A percentile compares a stretch with the other conserved stretches of the same genome.
phyloP scores from a whole-genome alignment of 2,888 invertebrate species.

The Itoplectis maculator region DNA sequence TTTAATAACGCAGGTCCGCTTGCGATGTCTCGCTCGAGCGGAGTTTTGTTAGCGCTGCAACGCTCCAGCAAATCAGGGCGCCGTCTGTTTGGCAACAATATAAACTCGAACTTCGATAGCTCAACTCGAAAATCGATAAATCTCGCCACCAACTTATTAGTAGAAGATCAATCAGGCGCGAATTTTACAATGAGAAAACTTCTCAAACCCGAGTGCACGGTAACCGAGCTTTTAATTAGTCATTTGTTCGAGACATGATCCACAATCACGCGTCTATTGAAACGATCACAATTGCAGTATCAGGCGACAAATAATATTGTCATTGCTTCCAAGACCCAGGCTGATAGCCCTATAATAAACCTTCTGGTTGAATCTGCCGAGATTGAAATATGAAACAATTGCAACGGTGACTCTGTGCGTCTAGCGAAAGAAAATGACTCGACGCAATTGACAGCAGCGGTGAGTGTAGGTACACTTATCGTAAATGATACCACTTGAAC shows the following conservation, averaged over 20 bases:
- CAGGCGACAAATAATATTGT: not conserved
- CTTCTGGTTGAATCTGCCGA: conserved; percentile 30
- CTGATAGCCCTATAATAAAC: conserved; percentile 9
- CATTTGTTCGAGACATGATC: conserved; percentile 5
- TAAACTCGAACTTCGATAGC: too few relatives aligned
- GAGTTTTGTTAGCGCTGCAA: too few relatives aligned
- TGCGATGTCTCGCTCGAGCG: too few relatives aligned
- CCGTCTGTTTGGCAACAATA: too few relatives aligned
- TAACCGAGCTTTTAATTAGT: conserved; percentile 42
- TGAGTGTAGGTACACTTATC: conserved; percentile 42
- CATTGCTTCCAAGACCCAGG: conserved; percentile 36
- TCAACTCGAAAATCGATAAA: too few relatives aligned
- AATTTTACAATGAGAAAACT: not conserved
- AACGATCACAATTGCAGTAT: conserved; percentile 40
- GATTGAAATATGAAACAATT: conserved; percentile 61
- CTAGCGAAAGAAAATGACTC: conserved; percentile 47
- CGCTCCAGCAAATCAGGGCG: too few relatives aligned
- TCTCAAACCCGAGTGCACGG: conserved; percentile 1
- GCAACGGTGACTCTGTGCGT: conserved; percentile 19
- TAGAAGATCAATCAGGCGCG: not conserved
- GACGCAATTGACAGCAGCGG: conserved; percentile 39
- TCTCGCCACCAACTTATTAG: too few relatives aligned
- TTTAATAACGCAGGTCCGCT: too few relatives aligned
- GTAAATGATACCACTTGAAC: conserved; percentile 43
- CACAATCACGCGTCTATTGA: conserved; percentile 53